phyloP scores from a whole-genome alignment of 1,140 invertebrate genomes.

The Bombus balteatus region DNA sequence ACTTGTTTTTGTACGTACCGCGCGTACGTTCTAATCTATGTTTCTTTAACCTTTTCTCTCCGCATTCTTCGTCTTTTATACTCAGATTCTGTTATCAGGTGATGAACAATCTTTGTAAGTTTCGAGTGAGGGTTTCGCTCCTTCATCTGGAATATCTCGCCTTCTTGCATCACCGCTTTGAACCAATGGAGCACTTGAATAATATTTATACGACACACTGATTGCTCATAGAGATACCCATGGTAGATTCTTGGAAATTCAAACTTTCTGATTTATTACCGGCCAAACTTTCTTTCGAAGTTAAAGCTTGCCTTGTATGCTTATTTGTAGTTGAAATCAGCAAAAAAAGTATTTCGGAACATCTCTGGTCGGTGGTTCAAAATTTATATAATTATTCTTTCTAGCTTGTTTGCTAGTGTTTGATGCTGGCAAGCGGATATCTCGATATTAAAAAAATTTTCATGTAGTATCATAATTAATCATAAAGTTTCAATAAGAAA shows the following conservation, averaged over 20 bases:
- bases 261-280: conserved; percentile 54
- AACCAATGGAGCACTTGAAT: conserved; percentile 35
- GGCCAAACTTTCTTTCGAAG: conserved; percentile 51
- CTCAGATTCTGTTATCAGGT: neutral
- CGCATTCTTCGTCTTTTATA: neutral
- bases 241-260: conserved; percentile 17
- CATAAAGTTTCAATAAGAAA: too few species aligned
- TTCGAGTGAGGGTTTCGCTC: conserved; percentile 23
- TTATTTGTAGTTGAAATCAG: neutral
- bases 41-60: neutral
- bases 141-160: conserved; percentile 62
- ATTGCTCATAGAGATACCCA: conserved; percentile 56
- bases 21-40: too few species aligned
- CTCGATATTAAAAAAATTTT: too few species aligned
- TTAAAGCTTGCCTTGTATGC: conserved; percentile 38
- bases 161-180: conserved; percentile 54
- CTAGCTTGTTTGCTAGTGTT: neutral
- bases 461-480: too few species aligned
- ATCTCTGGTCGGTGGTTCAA: neutral
- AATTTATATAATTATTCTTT: neutral
- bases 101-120: conserved; percentile 46
- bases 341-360: neutral
- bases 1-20: neutral
- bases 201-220: conserved; percentile 65
- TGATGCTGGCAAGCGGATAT: too few species aligned